These are phyloP conservation scores for Gonocerus acuteangulatus DNA, from an alignment of 2,888 invertebrate genomes.

Conservation along the genomic window DNA sequence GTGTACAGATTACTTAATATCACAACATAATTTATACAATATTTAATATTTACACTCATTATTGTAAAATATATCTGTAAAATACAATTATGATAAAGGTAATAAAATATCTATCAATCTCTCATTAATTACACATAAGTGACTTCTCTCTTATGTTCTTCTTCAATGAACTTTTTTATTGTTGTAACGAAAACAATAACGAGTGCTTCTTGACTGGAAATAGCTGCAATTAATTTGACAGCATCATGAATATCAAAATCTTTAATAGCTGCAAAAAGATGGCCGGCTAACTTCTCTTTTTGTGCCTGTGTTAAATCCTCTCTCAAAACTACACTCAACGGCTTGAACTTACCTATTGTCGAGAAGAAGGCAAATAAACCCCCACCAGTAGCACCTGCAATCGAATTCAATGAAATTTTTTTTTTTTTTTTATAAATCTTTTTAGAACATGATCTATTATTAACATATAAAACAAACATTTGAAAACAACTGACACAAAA, in stretches of 20 bases:
- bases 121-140: too few species aligned
- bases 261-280: slow-evolving; percentile 2
- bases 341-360: slow-evolving; percentile 5
- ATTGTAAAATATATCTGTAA: too few species aligned
- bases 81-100: too few species aligned
- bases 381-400: slow-evolving; percentile 6
- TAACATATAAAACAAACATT: too few species aligned
- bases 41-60: too few species aligned
- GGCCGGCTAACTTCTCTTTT: background rate
- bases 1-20: too few species aligned
- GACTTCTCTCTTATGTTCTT: background rate
- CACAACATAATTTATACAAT: too few species aligned
- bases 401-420: background rate
- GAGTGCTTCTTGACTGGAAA: background rate
- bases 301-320: slow-evolving; percentile 3
- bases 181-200: background rate
- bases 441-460: too few species aligned
- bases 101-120: too few species aligned
- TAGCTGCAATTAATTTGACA: background rate
- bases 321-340: background rate
- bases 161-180: background rate
- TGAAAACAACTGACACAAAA: too few species aligned
- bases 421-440: too few species aligned
- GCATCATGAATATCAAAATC: slow-evolving; percentile 14
- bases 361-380: background rate